phyloP scores from a whole-genome alignment of 2,113 vertebrate genomes.

The Canis aureus region DNA sequence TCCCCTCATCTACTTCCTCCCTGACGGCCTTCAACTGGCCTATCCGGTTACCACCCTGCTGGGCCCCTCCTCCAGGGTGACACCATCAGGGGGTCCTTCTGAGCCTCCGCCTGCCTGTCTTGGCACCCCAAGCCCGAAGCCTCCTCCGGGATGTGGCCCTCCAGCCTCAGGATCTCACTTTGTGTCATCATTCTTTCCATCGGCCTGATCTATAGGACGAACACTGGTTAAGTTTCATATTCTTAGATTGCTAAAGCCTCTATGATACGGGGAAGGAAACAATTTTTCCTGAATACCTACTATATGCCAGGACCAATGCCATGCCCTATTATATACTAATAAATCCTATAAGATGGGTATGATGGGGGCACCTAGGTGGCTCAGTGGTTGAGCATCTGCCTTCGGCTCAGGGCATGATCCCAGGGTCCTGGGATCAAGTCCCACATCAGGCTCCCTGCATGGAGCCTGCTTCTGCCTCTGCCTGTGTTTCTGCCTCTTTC shows the following conservation, averaged over 20 bases:
- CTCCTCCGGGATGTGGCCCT: neutral
- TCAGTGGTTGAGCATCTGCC: too few relatives aligned
- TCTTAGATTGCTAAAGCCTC: neutral
- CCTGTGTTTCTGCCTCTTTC: too few relatives aligned
- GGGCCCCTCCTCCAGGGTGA: fast-evolving
- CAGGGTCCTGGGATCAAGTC: too few relatives aligned
- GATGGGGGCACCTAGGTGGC: neutral
- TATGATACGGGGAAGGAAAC: fast-evolving
- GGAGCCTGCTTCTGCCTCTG: too few relatives aligned
- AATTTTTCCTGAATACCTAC: neutral
- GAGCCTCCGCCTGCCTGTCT: too few relatives aligned
- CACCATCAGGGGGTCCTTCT: too few relatives aligned
- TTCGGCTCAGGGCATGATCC: too few relatives aligned
- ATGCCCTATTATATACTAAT: neutral
- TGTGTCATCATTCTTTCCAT: neutral
- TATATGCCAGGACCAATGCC: fast-evolving
- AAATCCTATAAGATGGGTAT: neutral
- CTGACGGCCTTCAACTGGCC: fast-evolving
- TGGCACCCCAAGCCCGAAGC: neutral
- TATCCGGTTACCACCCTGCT: fast-evolving
- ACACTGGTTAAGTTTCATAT: neutral
- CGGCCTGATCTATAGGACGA: neutral
- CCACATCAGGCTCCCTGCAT: too few relatives aligned
- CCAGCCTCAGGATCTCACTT: neutral
- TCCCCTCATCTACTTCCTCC: too few relatives aligned